These are phyloP conservation scores for Lepilemur ruficaudatus DNA, from an alignment of 2,797 vertebrate genomes.

Conservation along the genomic window DNA sequence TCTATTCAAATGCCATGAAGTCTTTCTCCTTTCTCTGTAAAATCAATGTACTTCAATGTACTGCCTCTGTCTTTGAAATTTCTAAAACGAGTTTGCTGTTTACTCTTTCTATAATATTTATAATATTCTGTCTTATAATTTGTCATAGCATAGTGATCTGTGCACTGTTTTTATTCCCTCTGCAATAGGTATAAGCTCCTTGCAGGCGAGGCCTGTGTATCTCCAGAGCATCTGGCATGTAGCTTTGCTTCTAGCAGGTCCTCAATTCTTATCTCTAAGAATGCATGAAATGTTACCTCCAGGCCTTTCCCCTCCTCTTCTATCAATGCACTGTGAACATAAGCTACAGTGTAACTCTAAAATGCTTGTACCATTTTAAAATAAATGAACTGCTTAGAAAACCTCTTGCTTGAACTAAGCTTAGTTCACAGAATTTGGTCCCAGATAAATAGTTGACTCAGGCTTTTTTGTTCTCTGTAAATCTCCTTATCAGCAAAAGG, in stretches of 20 bases:
- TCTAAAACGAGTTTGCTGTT: constrained; percentile 9
- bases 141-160: background rate
- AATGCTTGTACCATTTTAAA: constrained; percentile 75
- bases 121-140: constrained; percentile 37
- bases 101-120: background rate
- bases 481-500: constrained; percentile 78
- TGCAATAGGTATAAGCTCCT: background rate
- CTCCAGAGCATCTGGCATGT: background rate
- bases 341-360: constrained; percentile 61
- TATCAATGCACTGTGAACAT: constrained; percentile 49
- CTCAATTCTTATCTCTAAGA: constrained; percentile 64
- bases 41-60: background rate
- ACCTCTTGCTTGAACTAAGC: constrained; percentile 78
- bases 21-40: background rate
- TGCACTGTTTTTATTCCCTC: background rate
- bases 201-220: background rate
- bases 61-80: background rate
- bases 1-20: background rate
- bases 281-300: constrained; percentile 27
- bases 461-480: constrained; percentile 77
- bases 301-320: constrained; percentile 46
- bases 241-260: constrained; percentile 35
- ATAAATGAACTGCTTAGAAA: constrained; percentile 79
- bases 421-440: constrained; percentile 80
- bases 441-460: constrained; percentile 78